Evolutionary conservation across 2,113 vertebrate species (phyloP), one percentile per base, ranked within the genome.

Genomic region (Chitala chitala): DNA sequence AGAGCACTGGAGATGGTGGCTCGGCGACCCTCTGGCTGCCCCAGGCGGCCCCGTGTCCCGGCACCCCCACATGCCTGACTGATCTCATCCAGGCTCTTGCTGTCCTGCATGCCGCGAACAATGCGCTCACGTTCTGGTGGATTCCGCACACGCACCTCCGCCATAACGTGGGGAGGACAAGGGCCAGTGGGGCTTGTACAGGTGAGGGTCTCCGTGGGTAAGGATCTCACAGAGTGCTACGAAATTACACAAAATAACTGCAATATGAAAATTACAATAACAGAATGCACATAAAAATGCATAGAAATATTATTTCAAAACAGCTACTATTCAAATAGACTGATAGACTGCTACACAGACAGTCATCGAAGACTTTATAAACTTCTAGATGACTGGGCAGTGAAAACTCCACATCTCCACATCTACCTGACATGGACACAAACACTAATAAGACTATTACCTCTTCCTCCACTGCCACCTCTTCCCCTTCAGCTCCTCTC

Each of bases 1-100:
- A 93, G 83, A 22, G 91, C 90, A 0, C 90, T 92, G 66, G 92
- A 93, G 77, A 94, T 93, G 1, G 92, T 94, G 54, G 92, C 92
- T 75, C 92, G 80, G 71, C 92, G 79, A 4, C 92, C 92, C 80
- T 93, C 92, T 1, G 85, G 84, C 78, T 86, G 87, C 77, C 81
- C 84, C 24, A 89, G 80, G 15, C 59, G 59, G 17, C 59, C 59
- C 59, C 59, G 59, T 29, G 29, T 20, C 13, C 29, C 59, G 5
- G 83, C 72, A 1, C 86, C 85, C 0, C 78, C 81, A 69, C 88
- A 92, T 0, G 89, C 85, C 78, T 90, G 89, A 78, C 93, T 95
- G 80, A 95, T 92, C 82, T 94, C 94, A 77, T 96, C 94, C 85
- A 95, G 86, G 69, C 94, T 95, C 79, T 94, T 94, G 82, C 93